phyloP scores from a whole-genome alignment of 2,113 vertebrate species.

The Cryptotis parvus region DNA sequence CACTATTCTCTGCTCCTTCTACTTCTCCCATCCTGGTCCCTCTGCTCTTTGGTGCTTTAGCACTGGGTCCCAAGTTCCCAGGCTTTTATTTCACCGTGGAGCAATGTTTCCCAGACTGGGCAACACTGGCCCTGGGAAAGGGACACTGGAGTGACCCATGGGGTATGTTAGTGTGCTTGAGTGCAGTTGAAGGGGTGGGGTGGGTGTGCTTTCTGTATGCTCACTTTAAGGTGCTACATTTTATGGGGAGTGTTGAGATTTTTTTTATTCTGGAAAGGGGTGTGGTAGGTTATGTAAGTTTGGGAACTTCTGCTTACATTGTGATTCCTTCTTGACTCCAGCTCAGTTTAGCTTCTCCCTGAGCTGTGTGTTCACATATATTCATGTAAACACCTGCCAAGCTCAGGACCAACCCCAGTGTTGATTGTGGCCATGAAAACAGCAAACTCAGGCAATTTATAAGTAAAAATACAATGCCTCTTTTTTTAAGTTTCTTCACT shows the following conservation, averaged over 20 bases:
- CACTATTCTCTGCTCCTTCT: background rate
- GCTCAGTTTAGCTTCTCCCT: background rate
- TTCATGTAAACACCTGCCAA: background rate
- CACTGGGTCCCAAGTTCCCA: background rate
- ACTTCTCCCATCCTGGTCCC: background rate
- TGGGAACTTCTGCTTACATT: no score
- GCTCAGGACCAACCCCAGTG: background rate
- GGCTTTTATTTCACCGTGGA: background rate
- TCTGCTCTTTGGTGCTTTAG: background rate
- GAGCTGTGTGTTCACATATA: background rate
- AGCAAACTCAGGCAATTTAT: background rate
- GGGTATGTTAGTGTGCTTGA: no score
- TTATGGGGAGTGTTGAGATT: no score
- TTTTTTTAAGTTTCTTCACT: background rate
- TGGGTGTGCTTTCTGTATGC: no score
- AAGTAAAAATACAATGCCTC: background rate
- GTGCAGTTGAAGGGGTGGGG: no score
- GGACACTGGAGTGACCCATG: no score
- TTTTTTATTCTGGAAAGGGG: no score
- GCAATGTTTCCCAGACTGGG: no score
- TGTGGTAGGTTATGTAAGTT: no score
- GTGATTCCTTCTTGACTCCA: background rate
- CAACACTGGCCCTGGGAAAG: no score
- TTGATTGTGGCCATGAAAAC: conserved; percentile 1
- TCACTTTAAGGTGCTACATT: no score